These are phyloP conservation scores for Mormyrus iriodes DNA, from an alignment of 2,113 vertebrate genomes.

Conservation along the genomic window DNA sequence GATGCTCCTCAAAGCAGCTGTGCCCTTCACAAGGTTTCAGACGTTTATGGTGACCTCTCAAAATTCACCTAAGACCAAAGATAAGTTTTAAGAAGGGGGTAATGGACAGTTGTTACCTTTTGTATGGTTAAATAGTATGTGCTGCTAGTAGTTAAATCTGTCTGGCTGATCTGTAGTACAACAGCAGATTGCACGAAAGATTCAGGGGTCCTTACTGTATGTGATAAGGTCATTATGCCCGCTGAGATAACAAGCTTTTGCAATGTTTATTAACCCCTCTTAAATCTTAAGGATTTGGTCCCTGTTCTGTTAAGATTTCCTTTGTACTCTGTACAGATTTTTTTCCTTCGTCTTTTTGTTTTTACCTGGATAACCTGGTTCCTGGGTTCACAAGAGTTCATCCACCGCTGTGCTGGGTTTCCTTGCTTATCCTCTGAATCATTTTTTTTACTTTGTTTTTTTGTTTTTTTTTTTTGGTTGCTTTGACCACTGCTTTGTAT, in stretches of 20 bases:
- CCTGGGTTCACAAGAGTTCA: slow-evolving; percentile 53
- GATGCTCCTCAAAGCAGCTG: slow-evolving; percentile 57
- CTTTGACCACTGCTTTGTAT: slow-evolving; percentile 80
- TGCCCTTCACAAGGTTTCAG: slow-evolving; percentile 54
- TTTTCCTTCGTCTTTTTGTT: slow-evolving; percentile 43
- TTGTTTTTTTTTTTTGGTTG: slow-evolving; percentile 57
- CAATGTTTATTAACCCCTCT: slow-evolving; percentile 70
- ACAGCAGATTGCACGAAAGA: slow-evolving; percentile 56
- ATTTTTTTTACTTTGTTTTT: slow-evolving; percentile 46
- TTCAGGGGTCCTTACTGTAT: slow-evolving; percentile 48
- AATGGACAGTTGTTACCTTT: slow-evolving; percentile 57
- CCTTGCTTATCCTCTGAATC: slow-evolving; percentile 29
- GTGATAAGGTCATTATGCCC: slow-evolving; percentile 38
- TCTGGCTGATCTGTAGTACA: slow-evolving; percentile 53
- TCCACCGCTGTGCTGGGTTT: slow-evolving; percentile 45
- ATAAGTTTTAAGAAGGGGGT: slow-evolving; percentile 73
- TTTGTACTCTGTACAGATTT: slow-evolving; percentile 53
- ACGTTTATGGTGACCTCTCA: slow-evolving; percentile 65
- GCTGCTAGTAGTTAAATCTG: slow-evolving; percentile 64
- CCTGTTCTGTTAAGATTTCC: slow-evolving; percentile 68
- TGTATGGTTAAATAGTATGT: slow-evolving; percentile 45
- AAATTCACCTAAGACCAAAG: slow-evolving; percentile 74
- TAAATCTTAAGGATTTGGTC: slow-evolving; percentile 70
- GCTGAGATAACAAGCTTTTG: slow-evolving; percentile 44
- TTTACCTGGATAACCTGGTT: slow-evolving; percentile 55